Base-by-base conservation (phyloP, 1,140 invertebrate species). In the Phenacoccus solenopsis region DNA sequence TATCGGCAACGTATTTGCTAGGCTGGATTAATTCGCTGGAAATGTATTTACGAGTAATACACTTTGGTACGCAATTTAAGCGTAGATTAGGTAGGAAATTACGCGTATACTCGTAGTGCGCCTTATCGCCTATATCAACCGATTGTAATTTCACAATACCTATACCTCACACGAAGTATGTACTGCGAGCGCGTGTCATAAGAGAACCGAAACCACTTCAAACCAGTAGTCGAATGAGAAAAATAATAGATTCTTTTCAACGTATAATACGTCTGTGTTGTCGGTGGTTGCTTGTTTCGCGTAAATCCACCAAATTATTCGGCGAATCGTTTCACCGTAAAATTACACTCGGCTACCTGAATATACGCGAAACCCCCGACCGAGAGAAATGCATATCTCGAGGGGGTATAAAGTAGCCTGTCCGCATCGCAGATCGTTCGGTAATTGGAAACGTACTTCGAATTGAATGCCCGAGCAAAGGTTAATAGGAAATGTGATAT, bases 261-360 rank as follows among this genome's bases (percentile, higher is more conserved):
- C 30, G 5, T 49, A 10, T n/a, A 49, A 49, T 64, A 38, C n/a
- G n/a, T 10, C n/a, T 10, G n/a, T n/a, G 32, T n/a, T 38, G 32
- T 38, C 32, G n/a, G 32, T 38, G 9, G 32, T 38, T 38, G 9
- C 9, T 38, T 10, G 9, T 22, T 24, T 10, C 22, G 22, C 22
- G 7, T 7, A 27, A 24, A 16, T 22, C 7, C 13, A 64, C 25
- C 4, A 64, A 64, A 64, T 64, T 24, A 64, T 64, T 24, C 21
- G 9, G 4, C 1, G 16, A 64, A 64, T 64, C 25, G 25, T 64
- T 64, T 64, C 25, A 64, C 59, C 59, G 59, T 64, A 64, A 64
- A 64, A 64, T 64, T 64, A 64, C 22, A 24, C 25, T 64, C 59
- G 13, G 59, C 59, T 64, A 64, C 59, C 59, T 64, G 59, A 64